Evolutionary conservation across 2,113 vertebrate genomes (phyloP).

Genomic region (Vombatus ursinus): DNA sequence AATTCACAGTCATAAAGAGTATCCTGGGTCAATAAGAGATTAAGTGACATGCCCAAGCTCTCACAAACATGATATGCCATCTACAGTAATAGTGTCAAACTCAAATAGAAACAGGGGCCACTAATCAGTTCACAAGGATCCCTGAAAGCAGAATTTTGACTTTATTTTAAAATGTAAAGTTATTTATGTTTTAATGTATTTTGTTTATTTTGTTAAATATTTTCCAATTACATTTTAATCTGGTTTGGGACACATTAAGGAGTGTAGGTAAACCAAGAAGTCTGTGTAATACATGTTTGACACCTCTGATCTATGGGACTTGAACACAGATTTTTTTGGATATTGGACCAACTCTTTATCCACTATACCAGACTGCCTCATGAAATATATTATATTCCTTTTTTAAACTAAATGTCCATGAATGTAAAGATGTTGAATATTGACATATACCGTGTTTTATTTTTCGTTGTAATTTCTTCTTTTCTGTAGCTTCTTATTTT

Average conservation of each 20-base stretch:
- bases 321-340: not conserved
- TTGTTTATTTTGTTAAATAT: not conserved
- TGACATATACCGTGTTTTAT: not conserved
- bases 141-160: not conserved
- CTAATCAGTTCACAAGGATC: not conserved
- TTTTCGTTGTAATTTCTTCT: not conserved
- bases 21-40: not conserved
- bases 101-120: not conserved
- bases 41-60: not conserved
- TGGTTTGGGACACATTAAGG: not conserved
- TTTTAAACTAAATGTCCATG: not conserved
- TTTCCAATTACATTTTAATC: not conserved
- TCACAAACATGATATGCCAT: not conserved
- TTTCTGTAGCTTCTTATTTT: not conserved
- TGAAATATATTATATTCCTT: not conserved
- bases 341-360: not conserved
- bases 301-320: not conserved
- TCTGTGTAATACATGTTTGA: not conserved
- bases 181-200: not conserved
- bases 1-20: not conserved
- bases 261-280: not conserved
- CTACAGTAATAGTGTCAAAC: accelerated
- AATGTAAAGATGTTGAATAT: not conserved
- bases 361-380: not conserved
- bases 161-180: not conserved